Base-by-base conservation (phyloP, 2,888 invertebrate genomes). In the Chrysolina oricalcia region DNA sequence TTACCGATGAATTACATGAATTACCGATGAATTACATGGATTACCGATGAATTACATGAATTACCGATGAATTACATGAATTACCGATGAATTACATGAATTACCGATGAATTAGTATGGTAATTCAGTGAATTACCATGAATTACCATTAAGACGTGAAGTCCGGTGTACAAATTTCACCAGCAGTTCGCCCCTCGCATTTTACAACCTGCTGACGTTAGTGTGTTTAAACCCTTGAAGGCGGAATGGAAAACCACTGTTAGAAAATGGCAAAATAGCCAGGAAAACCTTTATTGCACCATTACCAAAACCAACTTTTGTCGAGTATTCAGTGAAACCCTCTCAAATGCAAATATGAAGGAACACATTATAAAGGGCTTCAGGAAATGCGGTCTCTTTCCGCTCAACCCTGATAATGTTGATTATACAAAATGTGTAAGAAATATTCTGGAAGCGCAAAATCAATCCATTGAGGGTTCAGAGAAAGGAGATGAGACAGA, bases 291-390 rank as follows among this genome's bases (percentile, higher is more conserved):
- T 19, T 65, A 73, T 43, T 46, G 23, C 15, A 56, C 56, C 17
- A 59, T 70, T 10, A 74, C 65, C 1, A 74, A 74, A 74, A 50
- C 43, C 23, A 74, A 74, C 66, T 74, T 70, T 48, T 74, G 74
- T 23, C 46, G 19, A 43, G 17, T 70, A 2, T 74, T 74, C 21
- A n/a, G 21, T 11, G 48, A 67, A 67, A 23, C 27, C 2, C 19
- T 67, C 8, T 10, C 15, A 4, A 35, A 21, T 21, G 23, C 41
- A 10, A 40, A 59, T 35, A 70, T 40, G 40, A 43, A n/a, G 13
- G 35, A 41, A 3, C 41, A 56, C 0, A 70, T 70, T 48, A 62
- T 17, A 64, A 59, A 70, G 8, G 70, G 70, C 8, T 70, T 70
- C 48, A 46, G 70, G 21, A 72, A 72, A 65, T 66, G 72, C 17